A percentile compares a stretch with the other conserved stretches of the same genome.
Conservation (phyloP, 1,140 invertebrate genomes). For the Diorhabda elongata region DNA sequence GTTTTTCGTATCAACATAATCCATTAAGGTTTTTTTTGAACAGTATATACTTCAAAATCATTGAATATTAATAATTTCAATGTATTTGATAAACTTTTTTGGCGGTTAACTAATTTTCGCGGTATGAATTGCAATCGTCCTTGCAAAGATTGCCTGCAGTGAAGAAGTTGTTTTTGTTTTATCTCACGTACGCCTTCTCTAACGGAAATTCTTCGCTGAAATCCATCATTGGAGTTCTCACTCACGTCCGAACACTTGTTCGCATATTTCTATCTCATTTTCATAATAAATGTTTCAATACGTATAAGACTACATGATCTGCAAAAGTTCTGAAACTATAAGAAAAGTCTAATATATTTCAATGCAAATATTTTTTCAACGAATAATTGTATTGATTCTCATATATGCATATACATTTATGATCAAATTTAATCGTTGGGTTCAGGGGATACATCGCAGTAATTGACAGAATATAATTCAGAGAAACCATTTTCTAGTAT, state of each 20-base stretch:
- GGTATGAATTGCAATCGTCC: constrained; percentile 3
- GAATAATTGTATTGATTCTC: too few relatives aligned
- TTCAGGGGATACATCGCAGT: too few relatives aligned
- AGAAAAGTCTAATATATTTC: too few relatives aligned
- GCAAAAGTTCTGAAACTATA: neutral
- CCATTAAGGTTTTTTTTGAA: too few relatives aligned
- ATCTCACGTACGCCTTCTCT: constrained; percentile 46
- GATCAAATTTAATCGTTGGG: too few relatives aligned
- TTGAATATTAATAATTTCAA: too few relatives aligned
- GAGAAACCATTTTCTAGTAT: too few relatives aligned
- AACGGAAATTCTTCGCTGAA: constrained; percentile 27
- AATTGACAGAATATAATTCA: too few relatives aligned
- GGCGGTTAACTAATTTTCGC: neutral
- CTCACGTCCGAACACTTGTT: constrained; percentile 37
- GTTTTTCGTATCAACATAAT: too few relatives aligned
- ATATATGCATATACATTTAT: too few relatives aligned
- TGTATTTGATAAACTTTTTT: neutral
- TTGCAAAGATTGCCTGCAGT: constrained; percentile 27
- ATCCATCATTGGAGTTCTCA: constrained; percentile 38
- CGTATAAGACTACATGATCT: neutral
- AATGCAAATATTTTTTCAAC: too few relatives aligned
- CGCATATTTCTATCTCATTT: constrained; percentile 41
- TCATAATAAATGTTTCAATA: constrained; percentile 24
- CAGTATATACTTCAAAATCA: too few relatives aligned
- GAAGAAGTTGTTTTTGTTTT: constrained; percentile 35